Base-by-base conservation (phyloP, 1,140 invertebrate genomes). In the Dryas iulia region DNA sequence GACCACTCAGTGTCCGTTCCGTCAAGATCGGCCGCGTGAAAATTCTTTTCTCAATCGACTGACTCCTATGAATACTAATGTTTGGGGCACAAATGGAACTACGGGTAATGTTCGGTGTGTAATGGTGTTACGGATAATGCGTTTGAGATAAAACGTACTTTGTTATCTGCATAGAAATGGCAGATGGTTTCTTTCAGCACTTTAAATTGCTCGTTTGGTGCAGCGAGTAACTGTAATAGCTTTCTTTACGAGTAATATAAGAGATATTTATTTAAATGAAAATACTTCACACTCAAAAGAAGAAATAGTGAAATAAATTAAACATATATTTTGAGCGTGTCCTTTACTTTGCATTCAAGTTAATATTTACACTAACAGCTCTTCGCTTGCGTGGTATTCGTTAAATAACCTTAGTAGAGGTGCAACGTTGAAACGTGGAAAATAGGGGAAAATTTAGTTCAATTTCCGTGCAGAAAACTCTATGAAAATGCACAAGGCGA, bases 51-150 rank as follows among this genome's bases (percentile, higher is more conserved):
- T 86, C 85, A 83, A 89, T 87, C 84, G 85, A 85, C 80, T 87
- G 81, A 86, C 83, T 89, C 81, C 82, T 81, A 89, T 89, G 87
- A 87, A 89, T 89, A 87, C 87, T 89, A 89, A 89, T 89, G 84
- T 74, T 65, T 75, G 73, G 80, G 77, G 74, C 77, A 77, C 76
- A 85, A 84, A 87, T 82, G 77, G 74, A 80, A 82, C 64, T 75
- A 72, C 54, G 76, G 73, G 74, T 82, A 81, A 83, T 81, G 75
- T 68, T 66, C 65, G 64, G 70, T 74, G 75, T 62, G 68, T 59
- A 70, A 68, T 73, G 57, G 54, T 35, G 64, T 59, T 59, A 57
- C 57, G 59, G 47, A 33, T 56, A 69, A 67, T 61, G 59, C 59
- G 31, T 67, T 30, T 39, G 30, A 65, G 62, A 65, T 65, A 65